These are phyloP conservation scores for Lepidochrysops patricia DNA, from an alignment of 2,888 invertebrate genomes.

Conservation along the genomic window DNA sequence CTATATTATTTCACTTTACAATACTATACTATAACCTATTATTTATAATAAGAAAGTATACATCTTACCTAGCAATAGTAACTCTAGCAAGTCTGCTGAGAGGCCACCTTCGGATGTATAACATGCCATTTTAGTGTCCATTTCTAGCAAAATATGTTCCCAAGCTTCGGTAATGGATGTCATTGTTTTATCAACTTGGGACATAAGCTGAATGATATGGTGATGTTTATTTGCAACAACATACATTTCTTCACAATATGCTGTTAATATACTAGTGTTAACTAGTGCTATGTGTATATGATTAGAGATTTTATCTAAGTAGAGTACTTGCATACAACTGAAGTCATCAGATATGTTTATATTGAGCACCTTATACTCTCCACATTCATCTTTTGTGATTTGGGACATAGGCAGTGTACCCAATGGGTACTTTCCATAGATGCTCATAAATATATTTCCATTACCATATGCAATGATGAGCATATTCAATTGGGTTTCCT, in stretches of 20 bases:
- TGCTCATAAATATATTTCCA: slow-evolving; percentile 82
- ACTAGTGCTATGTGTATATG: slow-evolving; percentile 63
- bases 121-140: slow-evolving; percentile 92
- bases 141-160: slow-evolving; percentile 94
- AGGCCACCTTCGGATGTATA: slow-evolving; percentile 91
- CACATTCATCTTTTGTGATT: slow-evolving; percentile 71
- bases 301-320: slow-evolving; percentile 66
- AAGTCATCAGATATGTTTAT: slow-evolving; percentile 82
- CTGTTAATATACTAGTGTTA: slow-evolving; percentile 76
- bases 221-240: slow-evolving; percentile 83
- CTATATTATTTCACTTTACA: too few species aligned
- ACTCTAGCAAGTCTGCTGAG: slow-evolving; percentile 92
- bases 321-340: slow-evolving; percentile 78
- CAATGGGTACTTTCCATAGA: slow-evolving; percentile 90
- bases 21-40: too few species aligned
- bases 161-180: slow-evolving; percentile 90
- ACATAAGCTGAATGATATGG: slow-evolving; percentile 80
- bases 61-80: slow-evolving; percentile 84
- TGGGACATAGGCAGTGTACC: slow-evolving; percentile 78
- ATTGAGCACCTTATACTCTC: slow-evolving; percentile 76
- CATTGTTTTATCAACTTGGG: slow-evolving; percentile 83
- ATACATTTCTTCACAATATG: slow-evolving; percentile 80
- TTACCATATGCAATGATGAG: slow-evolving; percentile 85
- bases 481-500: slow-evolving; percentile 80
- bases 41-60: too few species aligned